Percentiles rank a stretch among this genome's conserved stretches.
These are phyloP conservation scores for Drosophila niveifrons DNA, from an alignment of 2,888 invertebrate genomes.

Conservation along the genomic window DNA sequence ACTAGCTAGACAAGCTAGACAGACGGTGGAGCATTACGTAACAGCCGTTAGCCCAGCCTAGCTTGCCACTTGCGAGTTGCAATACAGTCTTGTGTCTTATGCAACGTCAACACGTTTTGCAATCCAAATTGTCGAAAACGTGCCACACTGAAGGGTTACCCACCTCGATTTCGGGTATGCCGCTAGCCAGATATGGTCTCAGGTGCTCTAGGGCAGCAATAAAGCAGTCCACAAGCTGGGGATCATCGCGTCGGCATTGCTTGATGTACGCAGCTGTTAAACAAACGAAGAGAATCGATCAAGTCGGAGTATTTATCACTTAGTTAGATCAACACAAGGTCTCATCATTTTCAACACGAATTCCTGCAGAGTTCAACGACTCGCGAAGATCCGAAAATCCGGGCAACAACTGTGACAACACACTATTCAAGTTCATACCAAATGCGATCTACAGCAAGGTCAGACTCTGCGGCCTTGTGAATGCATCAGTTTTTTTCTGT, in stretches of 20 bases:
- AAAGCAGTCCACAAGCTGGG: conserved; percentile 87
- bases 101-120: conserved; percentile 63
- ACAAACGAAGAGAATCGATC: conserved; percentile 23
- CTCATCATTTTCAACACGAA: conserved; percentile 6
- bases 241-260: conserved; percentile 89
- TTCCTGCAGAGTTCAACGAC: conserved; percentile 71
- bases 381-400: conserved; percentile 24
- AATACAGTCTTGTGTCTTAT: conserved; percentile 40
- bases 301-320: conserved; percentile 29
- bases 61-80: conserved; percentile 40
- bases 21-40: conserved; percentile 43
- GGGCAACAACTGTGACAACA: conserved; percentile 30
- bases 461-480: conserved; percentile 30
- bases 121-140: conserved; percentile 43
- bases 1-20: conserved; percentile 10
- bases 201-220: conserved; percentile 87
- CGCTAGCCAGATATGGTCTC: conserved; percentile 87
- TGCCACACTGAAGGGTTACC: conserved; percentile 43
- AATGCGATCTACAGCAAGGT: conserved; percentile 53
- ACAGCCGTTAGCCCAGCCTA: conserved; percentile 49
- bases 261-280: conserved; percentile 86
- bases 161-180: conserved; percentile 88
- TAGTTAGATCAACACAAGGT: conserved; percentile 34
- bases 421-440: conserved; percentile 38
- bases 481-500: conserved; percentile 30